phyloP scores from a whole-genome alignment of 2,888 invertebrate genomes.

The Galerucella pusilla region DNA sequence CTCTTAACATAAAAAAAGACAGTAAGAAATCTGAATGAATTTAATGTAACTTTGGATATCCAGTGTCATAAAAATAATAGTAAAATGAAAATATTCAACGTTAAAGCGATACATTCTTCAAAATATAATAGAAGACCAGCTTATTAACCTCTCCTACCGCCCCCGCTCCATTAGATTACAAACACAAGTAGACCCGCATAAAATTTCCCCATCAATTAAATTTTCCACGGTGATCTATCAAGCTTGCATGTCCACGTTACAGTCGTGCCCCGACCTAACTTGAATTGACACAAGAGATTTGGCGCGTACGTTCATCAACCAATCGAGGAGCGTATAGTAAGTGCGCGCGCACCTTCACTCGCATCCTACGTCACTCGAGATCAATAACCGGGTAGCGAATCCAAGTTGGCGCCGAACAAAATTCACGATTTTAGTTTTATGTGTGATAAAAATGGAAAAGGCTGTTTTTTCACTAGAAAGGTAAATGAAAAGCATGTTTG shows the following conservation, averaged over 20 bases:
- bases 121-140: background rate
- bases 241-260: conserved; percentile 49
- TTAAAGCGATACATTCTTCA: background rate
- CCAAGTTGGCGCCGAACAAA: conserved; percentile 56
- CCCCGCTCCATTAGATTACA: conserved; percentile 9
- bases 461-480: conserved; percentile 76
- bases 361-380: conserved; percentile 49
- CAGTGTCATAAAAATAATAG: no score
- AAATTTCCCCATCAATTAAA: conserved; percentile 38
- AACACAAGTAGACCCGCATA: conserved; percentile 24
- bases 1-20: no score
- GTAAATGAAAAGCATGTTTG: conserved; percentile 62
- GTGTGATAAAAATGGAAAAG: conserved; percentile 79
- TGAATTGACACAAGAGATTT: conserved; percentile 56
- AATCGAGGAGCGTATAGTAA: conserved; percentile 50
- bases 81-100: no score
- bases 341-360: conserved; percentile 49
- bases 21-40: no score
- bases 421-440: conserved; percentile 65
- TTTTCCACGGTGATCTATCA: conserved; percentile 46
- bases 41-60: no score
- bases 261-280: conserved; percentile 24
- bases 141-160: background rate
- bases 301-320: conserved; percentile 58
- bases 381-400: conserved; percentile 54